Evolutionary conservation across 2,888 invertebrate species (phyloP), one percentile per base, ranked within the genome.

Genomic region (Drosophila rellima): DNA sequence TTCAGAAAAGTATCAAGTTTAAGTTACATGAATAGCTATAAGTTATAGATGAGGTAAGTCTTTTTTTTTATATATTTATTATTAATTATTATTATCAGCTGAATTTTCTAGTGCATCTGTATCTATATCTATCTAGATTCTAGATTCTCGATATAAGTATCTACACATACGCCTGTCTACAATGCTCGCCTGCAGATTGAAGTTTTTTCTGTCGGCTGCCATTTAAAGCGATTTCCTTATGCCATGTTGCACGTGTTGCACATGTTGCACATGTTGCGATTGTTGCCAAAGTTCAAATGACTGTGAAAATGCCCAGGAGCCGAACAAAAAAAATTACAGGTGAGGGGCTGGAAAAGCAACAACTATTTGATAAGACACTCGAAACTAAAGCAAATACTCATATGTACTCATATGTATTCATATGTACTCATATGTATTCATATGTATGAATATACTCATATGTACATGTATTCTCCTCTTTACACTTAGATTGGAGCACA

Each of bases 231-330:
- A 73, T 76, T 86, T 68, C 79, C 73, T 81, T 74, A 70, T 76
- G 79, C 76, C 70, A 59, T 86, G 83, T 76, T 86, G 86, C 86
- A 86, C 83, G 78, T 82, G 78, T 74, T 71, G 81, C 74, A n/a
- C 70, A 59, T 86, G 83, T 76, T 86, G 86, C 86, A 86, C 83
- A 80, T 82, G 78, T 74, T 71, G 81, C 74, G 62, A 86, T 68
- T 80, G 83, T 81, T 83, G 78, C 74, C 70, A 80, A 80, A 83
- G 79, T 83, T 86, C 83, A 83, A 83, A 83, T 74, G 76, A 70
- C 83, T 86, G 83, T 86, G 83, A 86, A 83, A 83, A 85, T 80
- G 86, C 70, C 73, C 73, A 70, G 70, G 72, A 59, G 55, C 4
- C 45, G 33, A 11, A 20, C 10, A 17, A 54, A 42, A n/a, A 42